These are phyloP conservation scores for Corythornis vintsioides DNA, from an alignment of 2,113 vertebrate genomes.

Conservation along the genomic window DNA sequence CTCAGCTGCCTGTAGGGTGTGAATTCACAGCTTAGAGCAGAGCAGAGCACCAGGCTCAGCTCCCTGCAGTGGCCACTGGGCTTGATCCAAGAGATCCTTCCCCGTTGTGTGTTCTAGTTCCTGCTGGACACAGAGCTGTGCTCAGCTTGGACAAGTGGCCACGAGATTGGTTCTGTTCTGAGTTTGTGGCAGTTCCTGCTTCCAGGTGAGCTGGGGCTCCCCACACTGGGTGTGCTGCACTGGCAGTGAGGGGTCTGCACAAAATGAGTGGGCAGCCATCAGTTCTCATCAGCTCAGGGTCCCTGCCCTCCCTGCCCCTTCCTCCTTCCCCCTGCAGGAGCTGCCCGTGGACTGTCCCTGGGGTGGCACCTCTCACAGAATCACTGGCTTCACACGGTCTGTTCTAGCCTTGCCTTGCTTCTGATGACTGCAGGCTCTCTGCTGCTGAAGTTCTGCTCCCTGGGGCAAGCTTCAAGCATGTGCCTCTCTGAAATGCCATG, in stretches of 20 bases:
- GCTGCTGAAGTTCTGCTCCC: neutral
- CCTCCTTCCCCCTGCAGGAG: neutral
- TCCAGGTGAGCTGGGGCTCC: neutral
- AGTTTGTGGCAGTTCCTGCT: neutral
- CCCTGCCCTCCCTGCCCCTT: neutral
- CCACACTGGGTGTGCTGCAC: rapidly evolving
- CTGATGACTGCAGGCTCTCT: neutral
- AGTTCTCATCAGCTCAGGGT: neutral
- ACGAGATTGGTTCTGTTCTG: neutral
- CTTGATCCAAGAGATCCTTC: neutral
- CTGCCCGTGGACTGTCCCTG: neutral
- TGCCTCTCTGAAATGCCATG: neutral
- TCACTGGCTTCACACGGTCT: neutral
- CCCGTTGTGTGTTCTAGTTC: neutral
- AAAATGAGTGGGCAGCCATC: neutral
- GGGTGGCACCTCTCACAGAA: neutral
- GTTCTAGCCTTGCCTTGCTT: neutral
- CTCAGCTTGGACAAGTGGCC: neutral
- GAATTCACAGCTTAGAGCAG: neutral
- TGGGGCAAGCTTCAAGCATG: neutral
- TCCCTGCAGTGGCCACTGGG: neutral
- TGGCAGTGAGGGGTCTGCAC: neutral
- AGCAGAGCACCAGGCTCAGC: neutral
- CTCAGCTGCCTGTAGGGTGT: neutral
- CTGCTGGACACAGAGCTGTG: rapidly evolving